A percentile compares a stretch with the other conserved stretches of the same genome.
Conservation (phyloP, 2,888 invertebrate genomes). For the Pecten maximus region DNA sequence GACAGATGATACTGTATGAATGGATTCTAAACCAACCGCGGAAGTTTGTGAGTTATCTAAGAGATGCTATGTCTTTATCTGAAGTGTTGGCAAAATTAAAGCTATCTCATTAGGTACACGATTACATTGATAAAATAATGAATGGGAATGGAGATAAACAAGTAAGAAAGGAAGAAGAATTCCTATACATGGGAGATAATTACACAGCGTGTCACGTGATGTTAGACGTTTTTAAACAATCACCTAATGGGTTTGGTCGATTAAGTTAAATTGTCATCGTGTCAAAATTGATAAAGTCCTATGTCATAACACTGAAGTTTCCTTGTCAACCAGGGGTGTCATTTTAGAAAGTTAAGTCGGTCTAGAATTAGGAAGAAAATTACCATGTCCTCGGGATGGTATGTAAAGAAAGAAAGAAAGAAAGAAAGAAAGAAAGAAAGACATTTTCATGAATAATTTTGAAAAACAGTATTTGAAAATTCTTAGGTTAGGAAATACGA, state of each 20-base stretch:
- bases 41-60: constrained; percentile 9
- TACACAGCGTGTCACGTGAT: neutral
- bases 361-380: too few relatives aligned
- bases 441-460: too few relatives aligned
- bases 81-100: constrained; percentile 26
- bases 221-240: neutral
- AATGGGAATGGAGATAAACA: neutral
- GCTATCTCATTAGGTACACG: constrained; percentile 8
- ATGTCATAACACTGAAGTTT: constrained; percentile 1
- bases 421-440: too few relatives aligned
- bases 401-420: too few relatives aligned
- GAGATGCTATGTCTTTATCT: neutral
- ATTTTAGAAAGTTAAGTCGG: too few relatives aligned
- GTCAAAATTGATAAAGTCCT: neutral
- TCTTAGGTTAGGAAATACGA: too few relatives aligned
- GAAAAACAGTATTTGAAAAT: too few relatives aligned
- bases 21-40: neutral
- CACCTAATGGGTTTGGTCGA: constrained; percentile 25
- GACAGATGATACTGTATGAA: neutral
- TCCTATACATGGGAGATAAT: constrained; percentile 9
- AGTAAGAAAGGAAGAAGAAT: constrained; percentile 11
- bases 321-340: neutral
- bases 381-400: too few relatives aligned
- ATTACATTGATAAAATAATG: constrained; percentile 30
- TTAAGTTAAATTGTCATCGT: constrained; percentile 6